Base-by-base conservation (phyloP, 2,113 vertebrate genomes). In the Tetraodon nigroviridis region DNA sequence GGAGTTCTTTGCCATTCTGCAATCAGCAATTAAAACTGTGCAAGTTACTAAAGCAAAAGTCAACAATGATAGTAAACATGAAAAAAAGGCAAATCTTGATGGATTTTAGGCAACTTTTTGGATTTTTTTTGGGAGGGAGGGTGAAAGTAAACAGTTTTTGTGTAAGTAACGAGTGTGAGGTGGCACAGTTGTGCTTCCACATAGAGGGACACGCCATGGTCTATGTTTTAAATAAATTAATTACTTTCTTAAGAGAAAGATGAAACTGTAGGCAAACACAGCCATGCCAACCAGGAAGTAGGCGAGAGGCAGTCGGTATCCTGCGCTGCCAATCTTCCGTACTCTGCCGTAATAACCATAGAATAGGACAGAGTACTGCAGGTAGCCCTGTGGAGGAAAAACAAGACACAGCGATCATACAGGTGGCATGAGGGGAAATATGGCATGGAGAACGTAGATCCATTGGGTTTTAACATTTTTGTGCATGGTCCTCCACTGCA, bases 241-340 rank as follows among this genome's bases (percentile, higher is more conserved):
- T 87, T 94, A 98, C 96, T 95, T 98, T 86, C 93, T 94, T 22
- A 99, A 77, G n/a, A 99, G 92, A 61, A 94, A 92, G 90, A 99
- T 92, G 91, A 99, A 99, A 81, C 97, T 98, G 89, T 95, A 98
- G 37, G 94, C 96, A 66, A 98, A 99, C 54, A 98, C 95, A 0
- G 95, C 95, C 95, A 98, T 97, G 55, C 97, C 97, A 53, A 97
- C 97, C 69, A 98, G 90, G 86, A 99, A 99, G 70, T 99, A 99
- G 0, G 97, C 97, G 41, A 99, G 87, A 0, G 97, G 97, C 65
- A 98, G 81, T 2, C 94, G 86, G 64, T 99, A 99, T 1, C 96
- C 95, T 0, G 93, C 94, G 2, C 91, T 90, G 47, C 96, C 97
- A 8, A 98, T 95, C 75, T 92, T 93, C 71, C 94, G 90, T 48